Conservation (phyloP, 1,140 invertebrate species). For the Magallana gigas region DNA sequence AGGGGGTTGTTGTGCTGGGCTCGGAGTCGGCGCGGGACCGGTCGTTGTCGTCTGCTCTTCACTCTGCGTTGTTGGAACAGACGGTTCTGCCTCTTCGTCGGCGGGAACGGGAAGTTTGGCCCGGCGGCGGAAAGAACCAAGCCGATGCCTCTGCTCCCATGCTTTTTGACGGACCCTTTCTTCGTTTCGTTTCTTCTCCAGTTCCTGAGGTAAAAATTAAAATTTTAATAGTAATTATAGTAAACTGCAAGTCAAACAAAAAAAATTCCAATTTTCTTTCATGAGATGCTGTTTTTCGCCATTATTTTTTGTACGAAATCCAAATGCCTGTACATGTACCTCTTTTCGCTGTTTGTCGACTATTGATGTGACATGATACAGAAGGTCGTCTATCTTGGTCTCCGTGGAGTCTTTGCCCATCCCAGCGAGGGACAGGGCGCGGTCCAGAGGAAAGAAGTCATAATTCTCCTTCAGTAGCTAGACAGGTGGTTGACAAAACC, state of each 20-base stretch:
- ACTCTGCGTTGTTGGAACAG: conserved; percentile 41
- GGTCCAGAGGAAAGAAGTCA: conserved; percentile 79
- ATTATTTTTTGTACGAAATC: not conserved
- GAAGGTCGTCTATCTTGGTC: conserved; percentile 75
- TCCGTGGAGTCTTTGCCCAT: conserved; percentile 78
- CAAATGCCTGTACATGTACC: conserved; percentile 58
- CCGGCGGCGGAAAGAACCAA: conserved; percentile 72
- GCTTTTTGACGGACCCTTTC: conserved; percentile 74
- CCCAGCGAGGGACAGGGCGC: conserved; percentile 75
- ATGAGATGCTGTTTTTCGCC: too few species aligned
- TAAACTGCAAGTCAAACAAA: too few species aligned
- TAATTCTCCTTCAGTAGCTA: conserved; percentile 77
- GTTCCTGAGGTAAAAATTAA: conserved; percentile 61
- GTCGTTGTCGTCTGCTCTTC: conserved; percentile 50
- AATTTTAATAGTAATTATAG: too few species aligned
- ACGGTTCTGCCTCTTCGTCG: conserved; percentile 58
- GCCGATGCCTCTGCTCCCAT: conserved; percentile 75
- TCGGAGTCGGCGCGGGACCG: not conserved
- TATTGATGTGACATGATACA: conserved; percentile 76
- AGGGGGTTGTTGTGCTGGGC: not conserved
- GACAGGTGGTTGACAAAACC: not conserved
- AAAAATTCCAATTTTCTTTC: too few species aligned
- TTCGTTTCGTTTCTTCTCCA: conserved; percentile 74
- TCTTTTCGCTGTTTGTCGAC: conserved; percentile 76
- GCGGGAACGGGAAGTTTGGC: conserved; percentile 66